These are phyloP conservation scores for Nephrotoma guestfalica DNA, from an alignment of 2,888 invertebrate species.

Conservation along the genomic window DNA sequence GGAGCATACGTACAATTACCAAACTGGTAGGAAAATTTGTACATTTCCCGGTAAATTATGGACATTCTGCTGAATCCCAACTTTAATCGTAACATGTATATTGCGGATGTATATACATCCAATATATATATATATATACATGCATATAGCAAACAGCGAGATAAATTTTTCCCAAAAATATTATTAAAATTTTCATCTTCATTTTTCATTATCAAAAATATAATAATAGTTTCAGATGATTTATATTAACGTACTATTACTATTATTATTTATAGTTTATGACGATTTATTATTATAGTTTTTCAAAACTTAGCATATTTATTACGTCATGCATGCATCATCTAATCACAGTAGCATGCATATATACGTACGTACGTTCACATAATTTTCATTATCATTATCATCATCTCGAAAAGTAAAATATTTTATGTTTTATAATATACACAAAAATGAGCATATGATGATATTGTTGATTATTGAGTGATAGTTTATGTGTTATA, in stretches of 20 bases:
- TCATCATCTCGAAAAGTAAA: neutral
- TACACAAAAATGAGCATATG: neutral
- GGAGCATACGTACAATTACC: too few species aligned
- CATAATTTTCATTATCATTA: neutral
- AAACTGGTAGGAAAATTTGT: too few species aligned
- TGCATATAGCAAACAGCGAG: neutral
- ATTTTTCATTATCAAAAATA: neutral
- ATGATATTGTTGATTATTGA: neutral
- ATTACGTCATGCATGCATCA: neutral
- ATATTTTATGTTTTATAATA: neutral
- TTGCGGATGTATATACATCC: neutral
- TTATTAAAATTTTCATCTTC: neutral
- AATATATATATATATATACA: neutral
- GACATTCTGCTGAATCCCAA: too few species aligned
- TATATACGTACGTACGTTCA: neutral
- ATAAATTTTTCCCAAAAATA: neutral
- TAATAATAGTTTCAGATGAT: neutral
- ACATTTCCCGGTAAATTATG: too few species aligned
- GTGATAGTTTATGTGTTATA: neutral
- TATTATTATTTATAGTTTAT: neutral
- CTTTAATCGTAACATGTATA: neutral
- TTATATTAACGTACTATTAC: neutral
- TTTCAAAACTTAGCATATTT: neutral
- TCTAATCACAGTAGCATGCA: neutral
- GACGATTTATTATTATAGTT: neutral